Percentiles rank a stretch among this genome's conserved stretches.
phyloP scores from a whole-genome alignment of 2,888 invertebrate genomes.

The Sinelater perroti region DNA sequence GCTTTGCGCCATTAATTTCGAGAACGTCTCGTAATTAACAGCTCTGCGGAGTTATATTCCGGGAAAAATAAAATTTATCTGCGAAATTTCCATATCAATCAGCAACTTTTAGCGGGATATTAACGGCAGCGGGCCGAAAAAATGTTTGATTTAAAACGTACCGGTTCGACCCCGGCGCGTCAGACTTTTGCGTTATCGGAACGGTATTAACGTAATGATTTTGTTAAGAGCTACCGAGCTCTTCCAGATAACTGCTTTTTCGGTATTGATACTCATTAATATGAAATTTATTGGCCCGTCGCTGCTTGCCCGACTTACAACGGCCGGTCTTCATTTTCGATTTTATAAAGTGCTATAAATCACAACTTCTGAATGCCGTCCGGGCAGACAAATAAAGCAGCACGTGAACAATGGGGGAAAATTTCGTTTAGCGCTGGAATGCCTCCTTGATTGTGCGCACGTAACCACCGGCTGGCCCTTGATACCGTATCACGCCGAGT shows the following conservation, averaged over 20 bases:
- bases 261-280: conserved; percentile 2
- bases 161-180: not conserved
- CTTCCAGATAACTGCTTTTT: conserved; percentile 1
- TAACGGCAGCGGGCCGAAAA: not conserved
- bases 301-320: not conserved
- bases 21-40: conserved; percentile 13
- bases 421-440: too few species aligned
- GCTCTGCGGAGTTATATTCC: not conserved
- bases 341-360: not conserved
- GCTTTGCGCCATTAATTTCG: conserved; percentile 14
- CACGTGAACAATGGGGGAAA: too few species aligned
- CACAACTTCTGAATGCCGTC: not conserved
- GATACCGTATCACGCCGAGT: conserved; percentile 24
- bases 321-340: not conserved
- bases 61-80: conserved; percentile 2
- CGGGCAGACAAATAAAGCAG: not conserved
- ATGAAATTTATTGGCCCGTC: conserved; percentile 1
- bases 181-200: conserved; percentile 7
- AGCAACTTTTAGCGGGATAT: not conserved
- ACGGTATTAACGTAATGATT: conserved; percentile 5
- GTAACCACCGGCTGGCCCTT: conserved; percentile 10
- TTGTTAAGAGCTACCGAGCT: conserved; percentile 6
- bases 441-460: not conserved
- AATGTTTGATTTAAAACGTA: conserved; percentile 8
- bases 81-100: conserved; percentile 12